These are phyloP conservation scores for Heterocephalus glaber DNA, from an alignment of 2,113 vertebrate genomes.

Conservation along the genomic window DNA sequence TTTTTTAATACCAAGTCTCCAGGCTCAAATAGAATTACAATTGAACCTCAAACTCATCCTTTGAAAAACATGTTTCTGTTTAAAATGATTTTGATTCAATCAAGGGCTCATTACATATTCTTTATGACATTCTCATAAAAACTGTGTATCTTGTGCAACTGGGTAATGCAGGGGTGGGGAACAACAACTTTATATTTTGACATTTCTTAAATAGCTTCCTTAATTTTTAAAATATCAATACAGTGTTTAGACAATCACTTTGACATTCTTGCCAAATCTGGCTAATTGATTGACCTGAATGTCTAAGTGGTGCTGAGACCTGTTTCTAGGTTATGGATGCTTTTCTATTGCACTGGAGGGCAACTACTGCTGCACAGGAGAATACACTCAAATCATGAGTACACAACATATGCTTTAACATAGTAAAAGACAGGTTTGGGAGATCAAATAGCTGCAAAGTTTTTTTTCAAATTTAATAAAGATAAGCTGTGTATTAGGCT, in stretches of 20 bases:
- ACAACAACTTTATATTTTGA: slow-evolving; percentile 80
- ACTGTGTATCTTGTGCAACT: slow-evolving; percentile 84
- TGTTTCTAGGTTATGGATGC: slow-evolving; percentile 40
- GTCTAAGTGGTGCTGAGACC: neutral
- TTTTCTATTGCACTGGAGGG: neutral
- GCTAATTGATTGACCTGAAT: slow-evolving; percentile 64
- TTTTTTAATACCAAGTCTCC: slow-evolving; percentile 83
- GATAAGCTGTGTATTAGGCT: slow-evolving; percentile 57
- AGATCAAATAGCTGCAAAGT: slow-evolving; percentile 42
- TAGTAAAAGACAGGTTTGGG: neutral
- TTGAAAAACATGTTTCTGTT: slow-evolving; percentile 86
- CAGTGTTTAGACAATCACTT: slow-evolving; percentile 52
- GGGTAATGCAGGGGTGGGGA: slow-evolving; percentile 74
- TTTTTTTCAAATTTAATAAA: slow-evolving; percentile 67
- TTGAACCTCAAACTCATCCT: slow-evolving; percentile 84
- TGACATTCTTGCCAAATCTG: slow-evolving; percentile 54
- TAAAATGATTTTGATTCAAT: slow-evolving; percentile 88
- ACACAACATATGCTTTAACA: neutral
- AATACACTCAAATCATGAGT: neutral
- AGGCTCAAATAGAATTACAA: slow-evolving; percentile 88
- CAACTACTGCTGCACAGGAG: neutral
- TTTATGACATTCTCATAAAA: slow-evolving; percentile 82
- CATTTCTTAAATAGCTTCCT: slow-evolving; percentile 81
- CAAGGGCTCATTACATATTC: slow-evolving; percentile 84
- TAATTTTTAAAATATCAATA: slow-evolving; percentile 74